Evolutionary conservation across 1,140 invertebrate genomes (phyloP), one percentile per base, ranked within the genome.

Genomic region (Brachionus rubens): DNA sequence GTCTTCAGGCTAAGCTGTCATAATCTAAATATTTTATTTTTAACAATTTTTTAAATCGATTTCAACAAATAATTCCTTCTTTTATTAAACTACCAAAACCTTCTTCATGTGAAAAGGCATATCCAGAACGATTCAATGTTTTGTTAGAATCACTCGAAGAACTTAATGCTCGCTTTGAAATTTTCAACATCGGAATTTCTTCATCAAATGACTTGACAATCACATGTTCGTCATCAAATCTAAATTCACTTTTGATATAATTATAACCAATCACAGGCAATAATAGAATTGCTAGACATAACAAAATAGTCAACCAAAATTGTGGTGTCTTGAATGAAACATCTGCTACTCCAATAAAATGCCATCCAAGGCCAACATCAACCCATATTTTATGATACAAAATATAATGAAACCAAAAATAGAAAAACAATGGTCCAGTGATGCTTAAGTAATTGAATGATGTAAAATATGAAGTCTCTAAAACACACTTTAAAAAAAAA

Each of bases 391-490:
- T 36, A 4, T 81, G 83, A 80, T 88, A 89, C 76, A 87, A 84
- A 19, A 87, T 79, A 30, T 87, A 80, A 41, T 85, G 86, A 76
- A 88, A 84, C 78, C 92, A 89, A 86, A 98, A 96, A 86, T 96
- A 99, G 85, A 93, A 93, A 77, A 93, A 87, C 47, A 98, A 87
- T 62, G 94, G 97, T 78, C 96, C 96, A 94, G 94, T 98, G 78
- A 98, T 93, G 80, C 92, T 93, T 70, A 98, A 89, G 85, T 98
- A 95, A 86, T 98, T 98, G 82, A 96, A 92, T 77, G 92, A 88
- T 62, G 96, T 98, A 96, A 96, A 99, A 82, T 99, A 99, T 0
- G 91, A 90, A 54, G 96, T 99, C 82, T 99, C 96, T 78, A 99
- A 86, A 33, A 92, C 93, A 85, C 96, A 94, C 93, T 82, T 52